Conservation (phyloP, 2,797 vertebrate species). For the Monodelphis domestica region DNA sequence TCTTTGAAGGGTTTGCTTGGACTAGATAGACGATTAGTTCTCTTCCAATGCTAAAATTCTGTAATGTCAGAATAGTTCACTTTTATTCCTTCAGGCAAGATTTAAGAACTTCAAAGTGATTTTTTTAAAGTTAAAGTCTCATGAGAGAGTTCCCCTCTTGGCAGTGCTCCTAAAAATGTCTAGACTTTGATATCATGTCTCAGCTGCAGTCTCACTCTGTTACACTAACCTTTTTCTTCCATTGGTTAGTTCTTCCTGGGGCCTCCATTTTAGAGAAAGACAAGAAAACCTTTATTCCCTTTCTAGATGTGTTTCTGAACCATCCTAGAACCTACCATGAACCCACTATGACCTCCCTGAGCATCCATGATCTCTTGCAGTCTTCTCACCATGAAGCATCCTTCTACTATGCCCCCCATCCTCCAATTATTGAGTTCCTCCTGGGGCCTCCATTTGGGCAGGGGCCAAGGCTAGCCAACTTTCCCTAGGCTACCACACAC, state of each 20-base stretch:
- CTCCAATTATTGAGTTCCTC: background rate
- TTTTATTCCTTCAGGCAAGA: background rate
- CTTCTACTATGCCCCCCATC: background rate
- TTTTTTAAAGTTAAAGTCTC: background rate
- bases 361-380: background rate
- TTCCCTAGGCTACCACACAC: no score
- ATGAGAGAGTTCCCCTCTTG: background rate
- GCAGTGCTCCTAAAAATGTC: background rate
- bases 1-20: background rate
- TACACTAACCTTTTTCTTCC: background rate
- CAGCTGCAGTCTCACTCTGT: background rate
- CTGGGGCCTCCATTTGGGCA: background rate
- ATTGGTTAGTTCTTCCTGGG: background rate
- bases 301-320: background rate
- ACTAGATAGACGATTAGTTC: background rate
- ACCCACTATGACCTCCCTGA: background rate
- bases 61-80: background rate
- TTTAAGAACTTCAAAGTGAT: background rate
- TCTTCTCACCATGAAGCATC: background rate
- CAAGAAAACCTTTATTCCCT: background rate
- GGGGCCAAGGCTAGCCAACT: background rate
- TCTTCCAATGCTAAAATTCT: background rate
- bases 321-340: background rate
- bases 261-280: background rate
- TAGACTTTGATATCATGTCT: background rate